Evolutionary conservation across 2,113 vertebrate genomes (phyloP).

Genomic region (Haemorhous mexicanus): DNA sequence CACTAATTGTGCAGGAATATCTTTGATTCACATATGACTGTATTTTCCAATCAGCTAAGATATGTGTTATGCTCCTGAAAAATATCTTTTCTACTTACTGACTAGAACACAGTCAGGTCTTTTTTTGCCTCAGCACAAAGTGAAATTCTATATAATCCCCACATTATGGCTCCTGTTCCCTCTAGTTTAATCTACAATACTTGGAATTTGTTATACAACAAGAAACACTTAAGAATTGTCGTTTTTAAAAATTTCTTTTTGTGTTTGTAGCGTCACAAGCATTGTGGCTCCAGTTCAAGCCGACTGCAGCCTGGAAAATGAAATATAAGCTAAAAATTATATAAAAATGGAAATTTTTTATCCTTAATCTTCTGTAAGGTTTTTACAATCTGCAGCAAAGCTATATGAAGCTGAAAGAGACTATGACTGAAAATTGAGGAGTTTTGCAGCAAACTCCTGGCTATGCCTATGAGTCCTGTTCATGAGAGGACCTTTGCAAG

Average conservation of each 20-base stretch:
- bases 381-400: slow-evolving; percentile 6
- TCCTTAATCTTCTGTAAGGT: background rate
- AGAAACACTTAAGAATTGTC: slow-evolving; percentile 56
- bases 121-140: slow-evolving; percentile 20
- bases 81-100: background rate
- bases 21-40: background rate
- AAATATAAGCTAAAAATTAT: slow-evolving; percentile 56
- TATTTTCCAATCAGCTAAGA: background rate
- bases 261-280: background rate
- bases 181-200: slow-evolving; percentile 50
- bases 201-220: slow-evolving; percentile 52
- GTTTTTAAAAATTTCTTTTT: slow-evolving; percentile 56
- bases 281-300: slow-evolving; percentile 47
- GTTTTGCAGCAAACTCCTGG: background rate
- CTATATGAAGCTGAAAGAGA: background rate
- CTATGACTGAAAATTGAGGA: background rate
- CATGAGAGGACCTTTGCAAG: background rate
- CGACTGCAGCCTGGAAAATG: slow-evolving; percentile 51
- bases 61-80: background rate
- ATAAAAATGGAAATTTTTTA: slow-evolving; percentile 42
- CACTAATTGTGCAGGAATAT: background rate
- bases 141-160: slow-evolving; percentile 29
- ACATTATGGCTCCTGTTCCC: slow-evolving; percentile 35
- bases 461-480: background rate
- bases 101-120: background rate